Evolutionary conservation across 2,113 vertebrate species (phyloP).

Genomic region (Sclerurus mexicanus): DNA sequence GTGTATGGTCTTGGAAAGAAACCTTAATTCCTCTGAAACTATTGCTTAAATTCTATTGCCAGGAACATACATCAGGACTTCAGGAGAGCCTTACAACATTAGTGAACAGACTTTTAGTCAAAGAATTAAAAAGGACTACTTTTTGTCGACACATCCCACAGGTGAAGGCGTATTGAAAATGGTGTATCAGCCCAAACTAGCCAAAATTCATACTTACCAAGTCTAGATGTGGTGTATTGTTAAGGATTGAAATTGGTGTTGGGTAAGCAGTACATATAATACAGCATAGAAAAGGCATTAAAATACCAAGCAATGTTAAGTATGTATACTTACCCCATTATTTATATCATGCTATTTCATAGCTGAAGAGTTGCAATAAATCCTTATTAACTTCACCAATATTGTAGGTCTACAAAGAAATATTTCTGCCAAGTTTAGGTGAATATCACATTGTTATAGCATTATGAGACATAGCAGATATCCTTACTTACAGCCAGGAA

Average conservation of each 20-base stretch:
- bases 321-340: neutral
- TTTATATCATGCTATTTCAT: neutral
- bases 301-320: neutral
- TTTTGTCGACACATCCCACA: neutral
- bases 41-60: neutral
- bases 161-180: neutral
- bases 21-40: neutral
- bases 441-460: neutral
- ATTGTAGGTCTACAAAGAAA: neutral
- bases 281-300: neutral
- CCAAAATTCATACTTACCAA: neutral
- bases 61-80: neutral
- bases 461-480: neutral
- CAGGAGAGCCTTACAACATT: neutral
- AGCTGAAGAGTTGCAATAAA: neutral
- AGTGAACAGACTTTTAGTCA: neutral
- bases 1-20: neutral
- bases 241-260: neutral
- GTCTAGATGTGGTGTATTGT: fast-evolving
- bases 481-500: conserved; percentile 86
- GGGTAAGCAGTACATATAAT: neutral
- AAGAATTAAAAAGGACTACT: neutral
- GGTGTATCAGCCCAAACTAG: neutral
- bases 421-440: neutral
- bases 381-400: neutral